Conservation (phyloP, 2,888 invertebrate genomes). For the Phrixothrix hirtus region DNA sequence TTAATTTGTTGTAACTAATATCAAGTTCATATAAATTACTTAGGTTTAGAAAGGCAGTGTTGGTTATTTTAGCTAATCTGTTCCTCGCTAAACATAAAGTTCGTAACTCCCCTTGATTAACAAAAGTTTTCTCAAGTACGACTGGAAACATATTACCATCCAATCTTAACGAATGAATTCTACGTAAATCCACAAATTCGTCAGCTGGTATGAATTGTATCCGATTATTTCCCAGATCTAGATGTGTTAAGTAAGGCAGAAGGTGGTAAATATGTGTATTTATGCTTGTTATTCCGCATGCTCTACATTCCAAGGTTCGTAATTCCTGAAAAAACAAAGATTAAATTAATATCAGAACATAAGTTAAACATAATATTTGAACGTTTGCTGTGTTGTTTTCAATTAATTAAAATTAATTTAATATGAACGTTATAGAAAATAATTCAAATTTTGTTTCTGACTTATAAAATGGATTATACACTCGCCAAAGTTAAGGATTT, state of each 20-base stretch:
- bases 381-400: slow-evolving; percentile 20
- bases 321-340: slow-evolving; percentile 70
- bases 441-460: too few species aligned
- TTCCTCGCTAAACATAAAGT: slow-evolving; percentile 69
- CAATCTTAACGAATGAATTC: slow-evolving; percentile 65
- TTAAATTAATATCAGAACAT: too few species aligned
- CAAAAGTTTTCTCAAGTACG: slow-evolving; percentile 72
- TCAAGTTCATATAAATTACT: slow-evolving; percentile 71
- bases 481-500: too few species aligned
- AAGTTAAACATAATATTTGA: too few species aligned
- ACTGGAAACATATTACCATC: slow-evolving; percentile 80
- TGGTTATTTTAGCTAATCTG: slow-evolving; percentile 73
- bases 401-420: too few species aligned
- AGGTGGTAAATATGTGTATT: slow-evolving; percentile 80
- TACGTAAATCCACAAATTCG: slow-evolving; percentile 71
- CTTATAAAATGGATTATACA: too few species aligned
- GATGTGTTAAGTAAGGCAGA: slow-evolving; percentile 69
- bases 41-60: slow-evolving; percentile 73
- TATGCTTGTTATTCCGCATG: slow-evolving; percentile 72
- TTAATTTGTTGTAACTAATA: slow-evolving; percentile 76
- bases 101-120: slow-evolving; percentile 60
- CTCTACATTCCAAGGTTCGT: slow-evolving; percentile 70
- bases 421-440: too few species aligned
- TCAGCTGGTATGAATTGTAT: slow-evolving; percentile 75
- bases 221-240: slow-evolving; percentile 77